phyloP scores from a whole-genome alignment of 1,140 invertebrate genomes.

The Eumeta japonica region DNA sequence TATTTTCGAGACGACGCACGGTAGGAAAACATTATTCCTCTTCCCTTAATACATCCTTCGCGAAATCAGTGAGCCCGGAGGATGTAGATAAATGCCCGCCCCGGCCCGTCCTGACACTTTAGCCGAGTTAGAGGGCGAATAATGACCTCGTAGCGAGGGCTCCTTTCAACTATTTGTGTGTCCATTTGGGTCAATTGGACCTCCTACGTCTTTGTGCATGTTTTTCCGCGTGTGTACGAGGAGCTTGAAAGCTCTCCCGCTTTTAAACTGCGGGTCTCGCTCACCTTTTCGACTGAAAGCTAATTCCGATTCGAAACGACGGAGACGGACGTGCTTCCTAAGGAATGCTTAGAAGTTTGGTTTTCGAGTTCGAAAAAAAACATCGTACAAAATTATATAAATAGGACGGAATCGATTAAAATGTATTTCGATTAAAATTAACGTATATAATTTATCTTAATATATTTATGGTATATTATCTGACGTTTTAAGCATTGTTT shows the following conservation, averaged over 20 bases:
- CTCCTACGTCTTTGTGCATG: slow-evolving; percentile 34
- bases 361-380: too few relatives aligned
- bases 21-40: slow-evolving; percentile 31
- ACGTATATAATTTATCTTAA: too few relatives aligned
- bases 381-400: too few relatives aligned
- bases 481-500: too few relatives aligned
- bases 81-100: slow-evolving; percentile 49
- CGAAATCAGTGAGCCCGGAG: slow-evolving; percentile 48
- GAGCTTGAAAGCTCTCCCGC: neutral
- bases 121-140: slow-evolving; percentile 36
- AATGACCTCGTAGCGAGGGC: slow-evolving; percentile 36
- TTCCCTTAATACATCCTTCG: slow-evolving; percentile 37
- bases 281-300: too few relatives aligned
- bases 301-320: too few relatives aligned
- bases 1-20: slow-evolving; percentile 37
- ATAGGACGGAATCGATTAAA: too few relatives aligned
- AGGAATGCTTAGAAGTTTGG: too few relatives aligned
- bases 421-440: too few relatives aligned
- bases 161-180: slow-evolving; percentile 47
- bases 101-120: slow-evolving; percentile 42
- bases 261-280: too few relatives aligned
- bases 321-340: too few relatives aligned
- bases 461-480: too few relatives aligned
- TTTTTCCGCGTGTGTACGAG: slow-evolving; percentile 13
- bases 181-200: slow-evolving; percentile 52